Percentiles rank a stretch among this genome's conserved stretches.
phyloP scores from a whole-genome alignment of 2,113 vertebrate species.

The Vanacampus margaritifer region DNA sequence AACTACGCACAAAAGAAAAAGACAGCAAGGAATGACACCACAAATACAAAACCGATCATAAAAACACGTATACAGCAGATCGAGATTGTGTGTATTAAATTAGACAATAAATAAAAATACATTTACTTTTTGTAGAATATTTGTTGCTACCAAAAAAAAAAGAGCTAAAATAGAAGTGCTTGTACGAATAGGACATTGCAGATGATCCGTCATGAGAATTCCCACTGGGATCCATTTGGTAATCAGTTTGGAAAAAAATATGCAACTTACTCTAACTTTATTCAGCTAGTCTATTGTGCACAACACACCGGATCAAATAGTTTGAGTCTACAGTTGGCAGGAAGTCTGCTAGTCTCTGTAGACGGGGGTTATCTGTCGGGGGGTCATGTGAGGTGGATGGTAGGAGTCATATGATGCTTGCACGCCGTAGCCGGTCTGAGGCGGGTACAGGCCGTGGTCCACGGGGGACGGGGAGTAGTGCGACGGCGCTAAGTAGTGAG shows the following conservation, averaged over 20 bases:
- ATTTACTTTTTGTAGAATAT: slow-evolving; percentile 43
- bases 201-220: slow-evolving; percentile 14
- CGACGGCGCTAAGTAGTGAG: slow-evolving; percentile 63
- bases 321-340: slow-evolving; percentile 16
- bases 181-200: slow-evolving; percentile 4
- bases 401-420: slow-evolving; percentile 86
- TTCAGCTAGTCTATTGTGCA: slow-evolving; percentile 39
- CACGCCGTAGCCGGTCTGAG: slow-evolving; percentile 76
- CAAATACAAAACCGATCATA: slow-evolving; percentile 30
- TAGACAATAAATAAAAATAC: slow-evolving; percentile 66
- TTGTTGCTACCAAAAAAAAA: slow-evolving; percentile 23
- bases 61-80: slow-evolving; percentile 32
- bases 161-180: slow-evolving; percentile 52
- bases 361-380: slow-evolving; percentile 78
- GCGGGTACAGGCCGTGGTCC: slow-evolving; percentile 81
- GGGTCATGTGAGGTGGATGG: slow-evolving; percentile 69
- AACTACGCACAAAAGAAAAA: slow-evolving; percentile 29
- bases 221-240: slow-evolving; percentile 44
- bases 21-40: slow-evolving; percentile 23
- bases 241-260: slow-evolving; percentile 17
- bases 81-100: slow-evolving; percentile 53
- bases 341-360: slow-evolving; percentile 79
- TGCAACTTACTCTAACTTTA: slow-evolving; percentile 12
- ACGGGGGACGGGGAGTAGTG: slow-evolving; percentile 73
- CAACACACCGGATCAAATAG: slow-evolving; percentile 19